Evolutionary conservation across 2,113 vertebrate species (phyloP), one percentile per base, ranked within the genome.

Genomic region (Atrichornis clamosus): DNA sequence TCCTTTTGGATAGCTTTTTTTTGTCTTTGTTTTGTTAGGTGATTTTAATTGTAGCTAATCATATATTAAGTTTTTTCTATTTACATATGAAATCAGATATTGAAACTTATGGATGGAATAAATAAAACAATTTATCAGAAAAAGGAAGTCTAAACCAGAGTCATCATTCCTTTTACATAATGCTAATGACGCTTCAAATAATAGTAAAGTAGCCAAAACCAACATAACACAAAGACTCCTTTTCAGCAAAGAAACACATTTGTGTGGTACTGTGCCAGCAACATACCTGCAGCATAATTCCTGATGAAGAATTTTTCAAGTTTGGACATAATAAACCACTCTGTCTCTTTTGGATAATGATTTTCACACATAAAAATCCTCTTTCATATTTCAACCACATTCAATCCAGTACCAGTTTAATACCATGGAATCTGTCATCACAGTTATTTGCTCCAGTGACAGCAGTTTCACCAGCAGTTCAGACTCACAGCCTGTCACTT

Each of bases 361-460:
- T 90, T 93, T 91, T 80, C 55, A 55, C 78, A 59, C 46, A 52
- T 65, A 85, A 83, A 94, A 91, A 46, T 85, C 47, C 30, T 55
- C 73, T 65, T 89, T 70, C 76, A 15, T 76, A 69, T 79, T 93
- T 96, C 79, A 96, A 30, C n/a, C 53, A 52, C 79, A 79, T 79
- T 53, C 81, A 83, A 47, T 49, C 65, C 79, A 86, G 60, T 8
- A 2, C 41, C 86, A 82, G n/a, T 76, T 87, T 60, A 65, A 78
- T 91, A 42, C 77, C 24, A 6, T 21, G 50, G 24, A 65, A 28
- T 90, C 90, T 86, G 33, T 81, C 65, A 64, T 56, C 84, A 68
- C 9, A 55, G 55, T 59, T 75, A 32, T 62, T 93, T 95, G 41
- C 46, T 84, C 21, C 41, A n/a, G 17, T 10, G 15, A 55, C 84